phyloP scores from a whole-genome alignment of 2,888 invertebrate genomes.

The Oeneis ivallda region DNA sequence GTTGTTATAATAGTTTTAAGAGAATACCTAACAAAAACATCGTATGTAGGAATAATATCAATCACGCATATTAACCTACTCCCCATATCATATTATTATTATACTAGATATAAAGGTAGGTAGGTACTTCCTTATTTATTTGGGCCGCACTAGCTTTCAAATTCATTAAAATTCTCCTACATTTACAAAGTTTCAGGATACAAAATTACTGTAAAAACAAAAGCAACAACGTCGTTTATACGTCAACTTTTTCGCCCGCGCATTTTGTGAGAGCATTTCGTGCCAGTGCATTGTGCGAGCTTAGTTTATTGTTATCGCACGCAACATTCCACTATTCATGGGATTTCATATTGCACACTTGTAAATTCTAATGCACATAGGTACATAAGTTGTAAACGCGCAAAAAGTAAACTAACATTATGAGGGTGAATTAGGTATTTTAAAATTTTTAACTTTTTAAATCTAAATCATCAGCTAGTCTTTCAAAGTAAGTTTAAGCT shows the following conservation, averaged over 20 bases:
- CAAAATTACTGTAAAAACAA: conserved; percentile 20
- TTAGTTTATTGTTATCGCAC: conserved; percentile 20
- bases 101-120: no score
- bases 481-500: no score
- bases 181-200: conserved; percentile 24
- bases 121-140: not conserved
- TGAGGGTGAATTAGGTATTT: no score
- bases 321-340: conserved; percentile 13
- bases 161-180: conserved; percentile 5
- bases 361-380: not conserved
- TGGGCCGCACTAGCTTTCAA: not conserved
- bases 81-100: no score
- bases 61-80: no score
- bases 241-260: conserved; percentile 14
- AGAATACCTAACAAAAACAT: no score
- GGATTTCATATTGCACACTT: not conserved
- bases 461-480: no score
- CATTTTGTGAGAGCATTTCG: conserved; percentile 18
- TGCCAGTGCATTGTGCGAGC: conserved; percentile 18
- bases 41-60: no score
- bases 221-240: conserved; percentile 10
- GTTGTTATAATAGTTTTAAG: no score
- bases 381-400: no score
- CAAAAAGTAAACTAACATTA: not conserved
- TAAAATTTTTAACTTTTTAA: no score